Evolutionary conservation across 2,113 vertebrate species (phyloP).

Genomic region (Hypanus sabinus): DNA sequence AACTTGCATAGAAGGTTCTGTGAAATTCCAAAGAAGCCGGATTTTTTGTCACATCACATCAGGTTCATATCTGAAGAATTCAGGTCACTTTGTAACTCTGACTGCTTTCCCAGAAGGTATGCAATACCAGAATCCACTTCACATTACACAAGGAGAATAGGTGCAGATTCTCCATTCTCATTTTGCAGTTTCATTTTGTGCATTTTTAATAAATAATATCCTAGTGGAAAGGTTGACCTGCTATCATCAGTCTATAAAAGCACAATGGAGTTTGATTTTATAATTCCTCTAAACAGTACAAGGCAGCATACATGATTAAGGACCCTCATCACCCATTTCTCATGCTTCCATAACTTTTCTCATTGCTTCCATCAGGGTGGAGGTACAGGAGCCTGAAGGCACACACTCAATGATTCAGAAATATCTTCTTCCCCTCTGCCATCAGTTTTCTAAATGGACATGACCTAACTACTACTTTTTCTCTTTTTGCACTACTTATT

Average conservation of each 20-base stretch:
- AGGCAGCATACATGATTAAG: no score
- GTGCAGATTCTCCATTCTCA: neutral
- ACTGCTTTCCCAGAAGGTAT: neutral
- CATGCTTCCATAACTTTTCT: no score
- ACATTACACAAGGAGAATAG: neutral
- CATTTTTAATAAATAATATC: neutral
- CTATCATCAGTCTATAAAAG: conserved; percentile 6
- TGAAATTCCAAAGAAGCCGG: neutral
- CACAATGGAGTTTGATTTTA: neutral
- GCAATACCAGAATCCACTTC: neutral
- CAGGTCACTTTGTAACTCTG: neutral
- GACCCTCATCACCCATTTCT: no score
- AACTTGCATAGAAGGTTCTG: neutral
- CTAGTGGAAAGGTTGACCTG: neutral
- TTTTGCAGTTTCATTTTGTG: neutral
- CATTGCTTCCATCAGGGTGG: no score
- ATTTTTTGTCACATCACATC: neutral
- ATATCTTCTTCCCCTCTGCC: no score
- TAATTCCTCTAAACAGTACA: neutral
- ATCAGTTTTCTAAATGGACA: no score
- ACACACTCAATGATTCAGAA: no score
- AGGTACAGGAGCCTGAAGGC: no score
- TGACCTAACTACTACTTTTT: no score
- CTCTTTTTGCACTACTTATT: no score
- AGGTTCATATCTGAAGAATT: conserved; percentile 18